These are phyloP conservation scores for Haliclona indistincta DNA, from an alignment of 37 sponge, comb jelly and placozoan species.

Conservation along the genomic window DNA sequence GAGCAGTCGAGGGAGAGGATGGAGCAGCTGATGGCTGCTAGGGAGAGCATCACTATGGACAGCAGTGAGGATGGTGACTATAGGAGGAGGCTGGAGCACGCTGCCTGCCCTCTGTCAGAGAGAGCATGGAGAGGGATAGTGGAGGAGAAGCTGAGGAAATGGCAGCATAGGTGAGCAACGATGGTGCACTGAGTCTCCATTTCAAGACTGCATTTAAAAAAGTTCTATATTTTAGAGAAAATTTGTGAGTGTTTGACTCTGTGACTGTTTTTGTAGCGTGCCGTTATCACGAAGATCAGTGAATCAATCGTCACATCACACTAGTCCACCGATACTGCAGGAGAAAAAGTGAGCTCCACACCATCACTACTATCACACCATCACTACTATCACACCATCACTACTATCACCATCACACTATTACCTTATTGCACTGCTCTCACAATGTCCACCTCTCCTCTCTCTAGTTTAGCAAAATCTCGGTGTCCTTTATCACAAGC, in stretches of 20 bases:
- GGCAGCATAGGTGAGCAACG: conserved; percentile 2
- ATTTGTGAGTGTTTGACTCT: no score
- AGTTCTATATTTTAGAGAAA: no score
- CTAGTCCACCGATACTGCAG: no score
- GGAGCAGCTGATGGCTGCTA: conserved; percentile 7
- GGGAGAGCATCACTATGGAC: conserved; percentile 1
- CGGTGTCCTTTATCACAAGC: conserved; percentile 11
- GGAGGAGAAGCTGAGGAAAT: conserved; percentile 26
- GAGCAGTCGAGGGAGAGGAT: conserved; percentile 29
- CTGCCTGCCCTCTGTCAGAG: conserved; percentile 17
- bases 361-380: no score
- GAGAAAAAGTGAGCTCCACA: no score
- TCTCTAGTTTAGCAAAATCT: neutral
- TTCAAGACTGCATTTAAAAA: no score
- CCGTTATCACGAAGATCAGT: neutral
- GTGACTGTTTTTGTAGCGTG: no score
- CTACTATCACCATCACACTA: no score
- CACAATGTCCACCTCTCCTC: neutral
- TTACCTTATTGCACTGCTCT: no score
- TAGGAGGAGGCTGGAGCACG: conserved; percentile 23
- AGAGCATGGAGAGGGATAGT: conserved; percentile 36
- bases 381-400: no score
- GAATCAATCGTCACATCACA: neutral
- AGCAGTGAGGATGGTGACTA: neutral
- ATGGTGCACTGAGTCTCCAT: neutral